phyloP scores from a whole-genome alignment of 2,113 vertebrate genomes.

The Barbus barbus region DNA sequence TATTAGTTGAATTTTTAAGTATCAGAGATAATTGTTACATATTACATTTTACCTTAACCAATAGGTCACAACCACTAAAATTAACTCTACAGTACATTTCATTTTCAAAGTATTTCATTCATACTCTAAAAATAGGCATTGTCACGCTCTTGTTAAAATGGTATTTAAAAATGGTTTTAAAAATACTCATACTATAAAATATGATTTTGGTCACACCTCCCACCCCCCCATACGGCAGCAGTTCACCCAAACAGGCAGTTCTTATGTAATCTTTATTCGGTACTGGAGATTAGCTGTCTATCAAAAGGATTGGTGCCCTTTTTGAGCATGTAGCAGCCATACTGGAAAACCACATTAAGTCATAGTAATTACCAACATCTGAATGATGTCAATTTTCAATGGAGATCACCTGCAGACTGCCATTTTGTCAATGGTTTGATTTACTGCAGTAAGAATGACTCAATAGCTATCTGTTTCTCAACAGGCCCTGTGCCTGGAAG shows the following conservation, averaged over 20 bases:
- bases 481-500: background rate
- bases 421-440: constrained; percentile 25
- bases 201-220: background rate
- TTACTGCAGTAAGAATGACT: constrained; percentile 4
- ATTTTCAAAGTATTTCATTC: no score
- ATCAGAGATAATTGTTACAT: no score
- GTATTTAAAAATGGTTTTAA: no score
- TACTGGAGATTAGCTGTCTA: background rate
- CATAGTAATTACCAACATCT: no score
- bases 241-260: background rate
- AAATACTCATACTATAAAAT: background rate
- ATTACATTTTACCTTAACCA: no score
- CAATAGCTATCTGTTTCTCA: constrained; percentile 13
- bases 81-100: no score
- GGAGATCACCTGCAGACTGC: background rate
- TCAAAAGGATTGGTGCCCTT: background rate
- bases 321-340: constrained; percentile 13
- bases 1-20: no score
- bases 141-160: no score
- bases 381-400: background rate
- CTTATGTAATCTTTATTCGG: background rate
- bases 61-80: no score
- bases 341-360: constrained; percentile 3
- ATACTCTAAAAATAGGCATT: no score
- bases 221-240: background rate